Evolutionary conservation across 1,140 invertebrate species (phyloP).

Genomic region (Triops cancriformis): DNA sequence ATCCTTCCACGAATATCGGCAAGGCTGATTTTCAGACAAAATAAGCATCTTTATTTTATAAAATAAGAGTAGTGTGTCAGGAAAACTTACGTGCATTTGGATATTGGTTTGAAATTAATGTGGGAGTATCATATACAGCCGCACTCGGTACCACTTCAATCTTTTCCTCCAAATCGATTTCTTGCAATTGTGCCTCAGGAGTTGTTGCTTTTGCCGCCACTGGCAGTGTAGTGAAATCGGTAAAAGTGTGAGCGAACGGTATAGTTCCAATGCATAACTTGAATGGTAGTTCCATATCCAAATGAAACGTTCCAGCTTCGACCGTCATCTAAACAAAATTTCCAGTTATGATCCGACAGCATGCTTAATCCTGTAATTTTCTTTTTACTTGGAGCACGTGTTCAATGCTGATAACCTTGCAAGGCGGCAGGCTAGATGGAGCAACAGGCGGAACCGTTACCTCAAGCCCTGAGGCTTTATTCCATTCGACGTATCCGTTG

Average conservation of each 20-base stretch:
- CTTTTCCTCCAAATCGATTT: neutral
- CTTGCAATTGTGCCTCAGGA: neutral
- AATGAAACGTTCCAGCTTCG: neutral
- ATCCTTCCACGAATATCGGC: neutral
- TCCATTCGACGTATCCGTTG: neutral
- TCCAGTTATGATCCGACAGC: no score
- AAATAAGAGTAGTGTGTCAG: neutral
- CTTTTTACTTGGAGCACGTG: neutral
- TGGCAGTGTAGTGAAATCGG: neutral
- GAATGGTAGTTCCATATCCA: neutral
- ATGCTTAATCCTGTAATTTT: neutral
- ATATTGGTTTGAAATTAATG: neutral
- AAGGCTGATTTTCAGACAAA: neutral
- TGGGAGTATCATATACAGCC: neutral
- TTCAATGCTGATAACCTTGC: neutral
- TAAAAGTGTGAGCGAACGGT: neutral
- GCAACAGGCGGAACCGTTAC: neutral
- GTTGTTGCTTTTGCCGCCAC: neutral
- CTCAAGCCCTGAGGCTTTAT: neutral
- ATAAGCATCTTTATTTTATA: neutral
- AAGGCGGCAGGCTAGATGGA: neutral
- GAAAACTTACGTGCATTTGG: neutral
- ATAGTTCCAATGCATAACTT: neutral
- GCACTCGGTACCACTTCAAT: neutral
- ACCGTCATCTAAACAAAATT: neutral